Conservation (phyloP, 2,888 invertebrate species). For the Carcina quercana region DNA sequence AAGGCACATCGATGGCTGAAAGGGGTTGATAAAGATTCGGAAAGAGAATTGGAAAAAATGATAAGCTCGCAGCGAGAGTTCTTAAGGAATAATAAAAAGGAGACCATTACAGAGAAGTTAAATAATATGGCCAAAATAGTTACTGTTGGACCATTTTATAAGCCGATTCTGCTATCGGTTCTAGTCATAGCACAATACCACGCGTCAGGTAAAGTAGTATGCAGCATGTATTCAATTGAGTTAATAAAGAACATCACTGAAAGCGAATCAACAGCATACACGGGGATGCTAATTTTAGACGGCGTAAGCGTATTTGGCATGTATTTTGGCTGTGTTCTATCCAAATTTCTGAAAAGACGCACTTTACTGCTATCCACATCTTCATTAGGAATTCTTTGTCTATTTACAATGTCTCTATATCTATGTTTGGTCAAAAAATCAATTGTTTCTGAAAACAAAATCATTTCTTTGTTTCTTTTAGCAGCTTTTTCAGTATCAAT, state of each 20-base stretch:
- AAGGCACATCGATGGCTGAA: conserved; percentile 17
- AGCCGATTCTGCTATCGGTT: conserved; percentile 21
- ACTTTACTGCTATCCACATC: conserved; percentile 35
- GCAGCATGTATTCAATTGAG: conserved; percentile 37
- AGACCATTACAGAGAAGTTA: conserved; percentile 15
- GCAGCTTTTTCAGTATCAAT: conserved; percentile 38
- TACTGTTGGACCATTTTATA: conserved; percentile 26
- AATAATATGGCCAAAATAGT: conserved; percentile 16
- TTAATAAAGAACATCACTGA: conserved; percentile 35
- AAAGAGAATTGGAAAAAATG: conserved; percentile 16
- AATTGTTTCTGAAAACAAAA: conserved; percentile 31
- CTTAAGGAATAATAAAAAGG: conserved; percentile 8
- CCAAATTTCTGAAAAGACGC: conserved; percentile 35
- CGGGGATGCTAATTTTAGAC: conserved; percentile 45
- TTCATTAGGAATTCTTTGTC: conserved; percentile 30
- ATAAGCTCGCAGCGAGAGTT: conserved; percentile 19
- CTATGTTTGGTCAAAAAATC: conserved; percentile 31
- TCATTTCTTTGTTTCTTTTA: conserved; percentile 31
- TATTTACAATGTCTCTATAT: conserved; percentile 38
- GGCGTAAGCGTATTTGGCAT: conserved; percentile 45
- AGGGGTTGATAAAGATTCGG: conserved; percentile 13
- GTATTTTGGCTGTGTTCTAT: conserved; percentile 39
- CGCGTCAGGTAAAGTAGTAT: conserved; percentile 29
- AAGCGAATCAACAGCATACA: conserved; percentile 35
- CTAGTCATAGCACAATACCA: neutral